Percentiles rank a stretch among this genome's conserved stretches.
Conservation (phyloP, 2,888 invertebrate genomes). For the Chrysolina americana region DNA sequence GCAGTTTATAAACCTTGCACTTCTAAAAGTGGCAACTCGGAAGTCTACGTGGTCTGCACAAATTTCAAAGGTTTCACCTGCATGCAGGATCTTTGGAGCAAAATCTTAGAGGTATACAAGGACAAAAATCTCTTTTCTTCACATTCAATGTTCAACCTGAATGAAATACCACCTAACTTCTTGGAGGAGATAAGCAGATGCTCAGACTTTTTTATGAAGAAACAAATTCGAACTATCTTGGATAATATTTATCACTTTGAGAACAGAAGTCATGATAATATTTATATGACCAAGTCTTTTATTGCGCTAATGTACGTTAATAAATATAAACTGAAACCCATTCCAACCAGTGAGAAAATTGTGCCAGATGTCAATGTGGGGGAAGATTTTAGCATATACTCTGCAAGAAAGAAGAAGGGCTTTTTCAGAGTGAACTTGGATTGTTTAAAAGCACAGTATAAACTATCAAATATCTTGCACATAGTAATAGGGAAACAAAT, state of each 20-base stretch:
- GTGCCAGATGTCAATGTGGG: conserved; percentile 68
- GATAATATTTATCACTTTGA: conserved; percentile 77
- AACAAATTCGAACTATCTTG: conserved; percentile 79
- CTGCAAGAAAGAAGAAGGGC: conserved; percentile 29
- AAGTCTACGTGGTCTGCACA: conserved; percentile 87
- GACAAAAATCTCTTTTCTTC: conserved; percentile 35
- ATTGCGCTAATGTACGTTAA: conserved; percentile 75
- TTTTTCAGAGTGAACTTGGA: conserved; percentile 31
- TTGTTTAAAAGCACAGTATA: conserved; percentile 25
- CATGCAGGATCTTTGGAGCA: conserved; percentile 56
- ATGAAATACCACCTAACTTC: conserved; percentile 76
- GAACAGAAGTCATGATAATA: conserved; percentile 56
- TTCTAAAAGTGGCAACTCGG: conserved; percentile 96
- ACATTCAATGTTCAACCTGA: conserved; percentile 74
- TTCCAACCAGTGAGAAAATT: conserved; percentile 71
- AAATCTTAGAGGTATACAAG: conserved; percentile 59
- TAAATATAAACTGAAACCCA: conserved; percentile 73
- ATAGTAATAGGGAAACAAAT: conserved; percentile 73
- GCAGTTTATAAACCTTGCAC: conserved; percentile 89
- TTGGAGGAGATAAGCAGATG: conserved; percentile 77
- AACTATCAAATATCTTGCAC: conserved; percentile 44
- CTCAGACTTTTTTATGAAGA: conserved; percentile 77
- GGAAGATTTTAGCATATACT: conserved; percentile 37
- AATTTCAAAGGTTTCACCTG: conserved; percentile 72
- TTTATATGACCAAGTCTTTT: conserved; percentile 59